Conservation (phyloP, 2,797 vertebrate species). For the Potorous gilbertii region DNA sequence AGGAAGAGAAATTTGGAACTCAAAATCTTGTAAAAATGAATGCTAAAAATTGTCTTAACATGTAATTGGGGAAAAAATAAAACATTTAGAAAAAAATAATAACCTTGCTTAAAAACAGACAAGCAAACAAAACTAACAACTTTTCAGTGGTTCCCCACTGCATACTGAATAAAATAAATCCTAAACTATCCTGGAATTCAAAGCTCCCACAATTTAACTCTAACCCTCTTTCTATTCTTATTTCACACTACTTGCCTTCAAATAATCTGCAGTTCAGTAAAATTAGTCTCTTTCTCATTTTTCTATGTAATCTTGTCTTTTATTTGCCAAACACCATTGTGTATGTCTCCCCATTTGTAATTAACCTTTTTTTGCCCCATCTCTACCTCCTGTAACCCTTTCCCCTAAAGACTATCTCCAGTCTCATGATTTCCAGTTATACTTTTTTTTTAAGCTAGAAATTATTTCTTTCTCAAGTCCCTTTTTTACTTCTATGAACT, state of each 20-base stretch:
- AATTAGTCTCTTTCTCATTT: background rate
- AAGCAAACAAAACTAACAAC: background rate
- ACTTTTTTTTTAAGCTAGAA: background rate
- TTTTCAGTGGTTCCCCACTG: background rate
- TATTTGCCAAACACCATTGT: background rate
- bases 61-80: no score
- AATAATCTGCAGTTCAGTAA: background rate
- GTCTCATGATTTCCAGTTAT: background rate
- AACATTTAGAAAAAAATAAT: background rate
- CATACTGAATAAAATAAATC: background rate
- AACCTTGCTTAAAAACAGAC: background rate
- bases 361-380: background rate
- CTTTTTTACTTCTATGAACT: background rate
- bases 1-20: no score
- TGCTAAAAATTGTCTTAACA: no score
- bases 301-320: background rate
- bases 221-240: background rate
- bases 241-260: background rate
- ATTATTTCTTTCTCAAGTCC: background rate
- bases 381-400: background rate
- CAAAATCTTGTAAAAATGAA: no score
- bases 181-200: background rate
- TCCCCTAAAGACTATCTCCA: background rate
- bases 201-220: background rate
- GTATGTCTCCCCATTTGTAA: background rate